Evolutionary conservation across 2,888 invertebrate species (phyloP).

Genomic region (Carcina quercana): DNA sequence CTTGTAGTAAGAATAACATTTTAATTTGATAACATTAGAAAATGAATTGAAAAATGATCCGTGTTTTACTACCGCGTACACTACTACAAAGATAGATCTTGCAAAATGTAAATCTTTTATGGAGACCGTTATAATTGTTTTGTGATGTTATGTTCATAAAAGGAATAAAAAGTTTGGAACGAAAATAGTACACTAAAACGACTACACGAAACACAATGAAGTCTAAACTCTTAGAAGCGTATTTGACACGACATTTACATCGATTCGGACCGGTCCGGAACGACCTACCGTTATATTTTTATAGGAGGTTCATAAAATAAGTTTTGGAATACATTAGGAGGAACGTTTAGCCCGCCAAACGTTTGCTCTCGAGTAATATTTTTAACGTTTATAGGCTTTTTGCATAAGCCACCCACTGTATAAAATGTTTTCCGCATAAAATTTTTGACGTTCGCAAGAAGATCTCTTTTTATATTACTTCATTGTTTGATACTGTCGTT

Average conservation of each 20-base stretch:
- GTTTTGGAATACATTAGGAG: constrained; percentile 60
- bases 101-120: too few relatives aligned
- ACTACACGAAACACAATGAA: too few relatives aligned
- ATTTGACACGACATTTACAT: constrained; percentile 45
- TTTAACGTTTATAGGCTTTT: constrained; percentile 61
- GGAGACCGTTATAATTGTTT: too few relatives aligned
- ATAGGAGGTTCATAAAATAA: constrained; percentile 64
- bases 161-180: too few relatives aligned
- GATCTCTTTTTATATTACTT: constrained; percentile 12
- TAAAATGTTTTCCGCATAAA: constrained; percentile 42
- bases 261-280: constrained; percentile 47
- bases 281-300: constrained; percentile 60
- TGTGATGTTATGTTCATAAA: too few relatives aligned
- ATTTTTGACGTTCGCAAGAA: constrained; percentile 21
- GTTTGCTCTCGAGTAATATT: constrained; percentile 49
- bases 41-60: too few relatives aligned
- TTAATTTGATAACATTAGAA: too few relatives aligned
- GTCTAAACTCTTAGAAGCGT: too few relatives aligned
- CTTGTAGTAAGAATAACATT: too few relatives aligned
- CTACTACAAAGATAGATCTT: too few relatives aligned
- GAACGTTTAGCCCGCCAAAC: constrained; percentile 41
- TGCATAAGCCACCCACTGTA: constrained; percentile 48
- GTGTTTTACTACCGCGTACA: too few relatives aligned
- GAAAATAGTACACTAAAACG: too few relatives aligned
- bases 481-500: constrained; percentile 8